Evolutionary conservation across 2,113 vertebrate genomes (phyloP), one percentile per base, ranked within the genome.

Genomic region (Holacanthus passer): DNA sequence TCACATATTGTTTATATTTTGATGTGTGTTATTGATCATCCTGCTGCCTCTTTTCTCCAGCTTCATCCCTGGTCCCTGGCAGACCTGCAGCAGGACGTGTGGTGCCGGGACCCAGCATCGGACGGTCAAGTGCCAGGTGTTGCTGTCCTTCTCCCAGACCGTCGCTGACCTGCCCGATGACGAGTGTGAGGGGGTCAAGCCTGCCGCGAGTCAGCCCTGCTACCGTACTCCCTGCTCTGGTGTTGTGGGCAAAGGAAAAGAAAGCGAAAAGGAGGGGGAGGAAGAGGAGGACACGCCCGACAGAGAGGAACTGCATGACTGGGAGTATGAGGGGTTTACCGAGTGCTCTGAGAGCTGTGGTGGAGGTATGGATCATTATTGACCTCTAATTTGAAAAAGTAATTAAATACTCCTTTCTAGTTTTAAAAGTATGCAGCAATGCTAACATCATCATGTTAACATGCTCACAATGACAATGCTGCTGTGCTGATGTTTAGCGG

Each of bases 251-350:
- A 35, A 93, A 92, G 65, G 71, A 89, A 2, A 91, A 90, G 27
- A 53, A 87, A 66, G 10, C 1, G 37, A 93, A 19, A 79, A 62
- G 2, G 63, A 79, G 59, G 59, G 65, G 13, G 67, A 94, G 32
- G 81, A 74, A n/a, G 59, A 77, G 43, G 48, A 90, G 43, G 84
- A 37, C 72, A 73, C 91, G 19, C 94, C 90, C 55, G 94, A 95
- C 56, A 91, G 93, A 14, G 96, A 98, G 55, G 96, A 97, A 86
- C 95, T 97, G 12, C 96, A 97, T 43, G 97, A 99, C 90, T 99
- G 98, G 98, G 97, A 99, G 69, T 98, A 98, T 0, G 95, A 97
- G 67, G 97, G 97, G 3, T 98, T 98, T 92, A 97, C 97, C 0
- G 96, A 97, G 79, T 99, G 98, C 86, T 99, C 98, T 0, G 95